Percentiles rank a stretch among this genome's conserved stretches.
These are phyloP conservation scores for Zaprionus lineosus DNA, from an alignment of 2,888 invertebrate species.

Conservation along the genomic window DNA sequence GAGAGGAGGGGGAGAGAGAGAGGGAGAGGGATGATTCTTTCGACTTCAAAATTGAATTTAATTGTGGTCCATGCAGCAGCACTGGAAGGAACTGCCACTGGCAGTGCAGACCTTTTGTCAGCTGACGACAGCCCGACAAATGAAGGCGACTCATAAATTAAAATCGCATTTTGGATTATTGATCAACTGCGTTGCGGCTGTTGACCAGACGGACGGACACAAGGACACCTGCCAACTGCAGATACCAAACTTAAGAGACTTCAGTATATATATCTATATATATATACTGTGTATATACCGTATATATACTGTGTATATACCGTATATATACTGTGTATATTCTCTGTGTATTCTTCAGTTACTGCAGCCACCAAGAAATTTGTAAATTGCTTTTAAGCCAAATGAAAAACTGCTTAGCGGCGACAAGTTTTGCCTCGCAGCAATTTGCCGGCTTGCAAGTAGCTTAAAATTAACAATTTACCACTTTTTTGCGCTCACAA, in stretches of 20 bases:
- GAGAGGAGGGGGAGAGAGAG: too few relatives aligned
- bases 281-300: too few relatives aligned
- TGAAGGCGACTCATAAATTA: conserved; percentile 22
- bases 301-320: too few relatives aligned
- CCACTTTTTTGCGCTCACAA: conserved; percentile 62
- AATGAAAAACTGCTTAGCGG: conserved; percentile 31
- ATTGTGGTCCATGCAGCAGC: conserved; percentile 26
- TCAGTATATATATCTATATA: too few relatives aligned
- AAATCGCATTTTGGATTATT: conserved; percentile 21
- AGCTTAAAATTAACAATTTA: conserved; percentile 74
- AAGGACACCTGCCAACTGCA: conserved; percentile 21
- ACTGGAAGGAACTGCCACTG: conserved; percentile 6
- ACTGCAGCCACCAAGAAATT: background rate
- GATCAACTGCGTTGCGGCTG: conserved; percentile 17
- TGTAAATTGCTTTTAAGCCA: conserved; percentile 45
- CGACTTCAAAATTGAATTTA: conserved; percentile 49
- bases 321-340: too few relatives aligned
- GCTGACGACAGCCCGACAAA: conserved; percentile 15
- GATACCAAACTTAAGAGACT: conserved; percentile 1
- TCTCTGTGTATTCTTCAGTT: too few relatives aligned
- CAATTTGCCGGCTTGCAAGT: conserved; percentile 40
- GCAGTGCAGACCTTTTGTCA: conserved; percentile 8
- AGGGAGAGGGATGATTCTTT: too few relatives aligned
- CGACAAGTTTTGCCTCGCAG: conserved; percentile 38
- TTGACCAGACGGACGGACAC: conserved; percentile 14